These are phyloP conservation scores for Amitus sp. DNA, from an alignment of 2,888 invertebrate species.

Conservation along the genomic window DNA sequence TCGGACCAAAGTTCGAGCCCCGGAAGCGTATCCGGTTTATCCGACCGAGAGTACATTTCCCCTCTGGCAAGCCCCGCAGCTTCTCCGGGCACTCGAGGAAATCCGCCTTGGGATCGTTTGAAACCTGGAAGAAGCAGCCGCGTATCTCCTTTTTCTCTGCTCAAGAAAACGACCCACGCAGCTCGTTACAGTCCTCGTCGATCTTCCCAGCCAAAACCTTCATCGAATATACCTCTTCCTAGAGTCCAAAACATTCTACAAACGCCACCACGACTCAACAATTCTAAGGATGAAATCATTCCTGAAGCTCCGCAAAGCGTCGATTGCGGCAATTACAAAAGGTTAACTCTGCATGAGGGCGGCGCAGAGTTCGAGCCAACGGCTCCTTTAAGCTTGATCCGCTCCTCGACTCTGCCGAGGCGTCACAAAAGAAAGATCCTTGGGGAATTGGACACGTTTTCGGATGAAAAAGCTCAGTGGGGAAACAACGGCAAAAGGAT, in stretches of 20 bases:
- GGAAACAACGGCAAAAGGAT: too few relatives aligned
- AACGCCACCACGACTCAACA: conserved; percentile 22
- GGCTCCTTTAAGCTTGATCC: conserved; percentile 53
- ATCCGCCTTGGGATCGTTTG: conserved; percentile 46
- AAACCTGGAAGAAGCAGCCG: conserved; percentile 18
- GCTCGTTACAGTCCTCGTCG: conserved; percentile 49
- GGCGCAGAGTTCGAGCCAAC: conserved; percentile 46
- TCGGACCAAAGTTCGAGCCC: conserved; percentile 46
- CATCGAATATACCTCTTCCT: conserved; percentile 22
- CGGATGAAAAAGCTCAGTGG: conserved; percentile 17
- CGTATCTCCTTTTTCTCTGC: conserved; percentile 45
- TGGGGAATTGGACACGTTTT: conserved; percentile 42
- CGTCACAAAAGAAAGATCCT: conserved; percentile 54
- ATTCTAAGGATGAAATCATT: conserved; percentile 37
- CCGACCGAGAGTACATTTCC: conserved; percentile 48
- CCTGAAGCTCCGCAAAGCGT: conserved; percentile 53
- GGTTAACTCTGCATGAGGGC: conserved; percentile 52
- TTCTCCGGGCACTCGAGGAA: conserved; percentile 31
- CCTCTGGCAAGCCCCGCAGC: conserved; percentile 48
- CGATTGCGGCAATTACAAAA: conserved; percentile 22
- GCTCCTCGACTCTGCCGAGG: conserved; percentile 44
- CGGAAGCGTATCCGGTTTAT: conserved; percentile 45
- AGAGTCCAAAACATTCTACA: conserved; percentile 14
- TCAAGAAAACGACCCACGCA: conserved; percentile 44
- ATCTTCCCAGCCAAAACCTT: conserved; percentile 36